phyloP scores from a whole-genome alignment of 1,140 invertebrate genomes.

The Pachypeltis micranthus region DNA sequence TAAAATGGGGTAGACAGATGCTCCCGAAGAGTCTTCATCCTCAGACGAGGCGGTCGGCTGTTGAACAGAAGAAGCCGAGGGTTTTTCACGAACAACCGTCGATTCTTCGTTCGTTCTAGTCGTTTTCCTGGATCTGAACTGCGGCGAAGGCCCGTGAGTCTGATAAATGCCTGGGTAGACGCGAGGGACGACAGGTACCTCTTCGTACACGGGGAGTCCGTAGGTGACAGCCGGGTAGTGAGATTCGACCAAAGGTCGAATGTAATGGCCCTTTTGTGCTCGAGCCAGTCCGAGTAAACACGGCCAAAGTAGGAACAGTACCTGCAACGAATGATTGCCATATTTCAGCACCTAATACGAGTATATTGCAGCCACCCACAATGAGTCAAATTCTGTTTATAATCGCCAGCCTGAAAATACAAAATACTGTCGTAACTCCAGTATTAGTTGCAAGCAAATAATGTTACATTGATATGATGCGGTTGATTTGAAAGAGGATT shows the following conservation, averaged over 20 bases:
- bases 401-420: too few relatives aligned
- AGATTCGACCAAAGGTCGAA: not conserved
- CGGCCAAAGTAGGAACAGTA: too few relatives aligned
- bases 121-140: not conserved
- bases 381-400: too few relatives aligned
- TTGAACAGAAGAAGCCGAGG: not conserved
- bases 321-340: too few relatives aligned
- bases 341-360: too few relatives aligned
- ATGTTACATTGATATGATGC: too few relatives aligned
- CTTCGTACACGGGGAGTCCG: slow-evolving; percentile 12
- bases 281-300: not conserved
- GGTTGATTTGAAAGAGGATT: too few relatives aligned
- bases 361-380: too few relatives aligned
- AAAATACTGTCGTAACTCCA: too few relatives aligned
- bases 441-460: too few relatives aligned
- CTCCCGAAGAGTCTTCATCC: not conserved
- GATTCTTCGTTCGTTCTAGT: not conserved
- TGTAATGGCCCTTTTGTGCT: slow-evolving; percentile 14
- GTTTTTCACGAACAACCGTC: not conserved
- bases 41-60: not conserved
- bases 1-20: slow-evolving; percentile 18
- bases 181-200: slow-evolving; percentile 7
- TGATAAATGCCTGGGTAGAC: slow-evolving; percentile 8
- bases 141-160: not conserved
- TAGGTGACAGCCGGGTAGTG: slow-evolving; percentile 1